Evolutionary conservation across 2,113 vertebrate species (phyloP).

Genomic region (Nothocercus nigrocapillus): DNA sequence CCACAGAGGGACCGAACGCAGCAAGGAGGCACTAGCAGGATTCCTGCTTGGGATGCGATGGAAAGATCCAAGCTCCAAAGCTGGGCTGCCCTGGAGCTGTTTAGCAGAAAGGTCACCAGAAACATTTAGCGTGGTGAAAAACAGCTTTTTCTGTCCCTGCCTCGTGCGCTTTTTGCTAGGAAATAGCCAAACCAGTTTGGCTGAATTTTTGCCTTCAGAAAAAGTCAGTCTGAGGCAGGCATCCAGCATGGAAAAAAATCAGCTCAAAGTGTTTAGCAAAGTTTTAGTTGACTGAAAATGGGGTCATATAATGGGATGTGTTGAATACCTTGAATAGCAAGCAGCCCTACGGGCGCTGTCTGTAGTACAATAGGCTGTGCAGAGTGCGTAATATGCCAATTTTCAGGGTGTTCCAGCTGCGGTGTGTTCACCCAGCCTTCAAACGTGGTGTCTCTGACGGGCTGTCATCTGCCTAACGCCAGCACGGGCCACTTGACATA

Average conservation of each 20-base stretch:
- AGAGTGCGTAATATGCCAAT: neutral
- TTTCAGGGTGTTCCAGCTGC: constrained; percentile 1
- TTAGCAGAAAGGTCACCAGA: neutral
- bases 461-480: neutral
- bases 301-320: neutral
- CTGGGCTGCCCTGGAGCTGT: neutral
- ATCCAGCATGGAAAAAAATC: constrained; percentile 11
- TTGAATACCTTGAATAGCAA: constrained; percentile 7
- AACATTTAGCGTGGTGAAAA: accelerated
- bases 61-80: neutral
- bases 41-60: accelerated
- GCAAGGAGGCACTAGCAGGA: neutral
- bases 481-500: neutral
- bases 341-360: neutral
- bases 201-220: neutral
- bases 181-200: neutral
- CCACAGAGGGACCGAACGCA: neutral
- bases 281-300: neutral
- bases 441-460: constrained; percentile 28
- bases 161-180: neutral
- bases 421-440: neutral
- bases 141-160: neutral
- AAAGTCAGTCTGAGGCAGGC: neutral
- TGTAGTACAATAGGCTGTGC: neutral
- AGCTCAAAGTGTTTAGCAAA: constrained; percentile 11